Base-by-base conservation (phyloP, 2,113 vertebrate species). In the Calidris pugnax region DNA sequence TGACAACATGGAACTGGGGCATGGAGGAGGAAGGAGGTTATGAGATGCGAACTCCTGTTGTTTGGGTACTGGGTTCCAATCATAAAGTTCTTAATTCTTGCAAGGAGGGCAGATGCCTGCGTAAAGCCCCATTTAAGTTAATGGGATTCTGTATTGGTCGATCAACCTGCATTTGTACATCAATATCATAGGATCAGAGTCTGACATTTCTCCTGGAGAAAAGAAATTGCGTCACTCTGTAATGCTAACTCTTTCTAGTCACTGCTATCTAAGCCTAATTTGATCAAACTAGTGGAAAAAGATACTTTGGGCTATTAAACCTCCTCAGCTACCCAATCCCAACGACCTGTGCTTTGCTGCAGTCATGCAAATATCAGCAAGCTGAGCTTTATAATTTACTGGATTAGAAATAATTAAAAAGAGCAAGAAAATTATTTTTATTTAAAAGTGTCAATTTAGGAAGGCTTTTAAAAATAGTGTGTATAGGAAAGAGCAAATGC, bases 391-490 rank as follows among this genome's bases (percentile, higher is more conserved):
- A 50, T 83, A 88, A 74, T 91, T 92, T 91, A 57, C 50, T 75
- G 64, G 51, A 89, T 87, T 84, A 72, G 64, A 81, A 93, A 94
- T 72, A 92, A 94, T 66, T 81, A 22, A 75, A 87, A 90, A 78
- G 51, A 75, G 55, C 17, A 93, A 90, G 9, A 77, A 95, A 89
- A 55, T 48, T n/a, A 56, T 86, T 95, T 92, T 89, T 95, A 69
- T 71, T 92, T 94, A 10, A 51, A 90, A 90, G 28, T 74, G 33
- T 84, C 60, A 75, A 37, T 94, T 94, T 93, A 89, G 62, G 80
- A 89, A 95, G 53, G 51, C 80, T 94, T 95, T 97, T 91, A 33
- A 92, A 86, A 81, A 78, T 57, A 91, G 22, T 24, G 14, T 82
- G 92, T 82, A 41, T 93, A 90, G 28, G 69, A 89, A 94, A 85